Evolutionary conservation across 2,113 vertebrate species (phyloP).

Genomic region (Manacus vitellinus): DNA sequence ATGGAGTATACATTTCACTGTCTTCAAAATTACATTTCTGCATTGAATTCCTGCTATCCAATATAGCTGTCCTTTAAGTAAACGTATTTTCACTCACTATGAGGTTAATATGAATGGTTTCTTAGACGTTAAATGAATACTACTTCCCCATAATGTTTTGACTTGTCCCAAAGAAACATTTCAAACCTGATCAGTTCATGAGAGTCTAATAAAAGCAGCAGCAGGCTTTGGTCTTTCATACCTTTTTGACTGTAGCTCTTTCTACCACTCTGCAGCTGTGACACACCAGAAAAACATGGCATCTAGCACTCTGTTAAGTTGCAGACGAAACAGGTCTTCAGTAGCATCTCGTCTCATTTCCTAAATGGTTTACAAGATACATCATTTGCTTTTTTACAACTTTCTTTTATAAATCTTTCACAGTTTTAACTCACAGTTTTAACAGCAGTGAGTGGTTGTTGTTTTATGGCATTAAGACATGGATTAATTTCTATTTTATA

Average conservation of each 20-base stretch:
- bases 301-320: background rate
- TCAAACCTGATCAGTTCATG: background rate
- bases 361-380: background rate
- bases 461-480: background rate
- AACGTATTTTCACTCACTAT: background rate
- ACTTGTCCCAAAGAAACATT: background rate
- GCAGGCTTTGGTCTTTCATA: background rate
- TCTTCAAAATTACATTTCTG: background rate
- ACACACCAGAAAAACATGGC: background rate
- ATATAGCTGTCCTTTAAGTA: background rate
- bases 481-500: background rate
- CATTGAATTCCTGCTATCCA: background rate
- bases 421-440: background rate
- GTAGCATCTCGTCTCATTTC: background rate
- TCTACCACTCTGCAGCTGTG: background rate
- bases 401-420: background rate
- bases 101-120: background rate
- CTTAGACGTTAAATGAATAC: background rate
- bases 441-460: background rate
- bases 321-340: accelerated
- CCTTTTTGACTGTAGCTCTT: background rate
- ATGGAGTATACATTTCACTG: background rate
- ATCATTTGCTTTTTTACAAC: background rate
- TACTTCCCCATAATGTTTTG: background rate
- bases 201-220: background rate